Conservation (phyloP, 2,888 invertebrate genomes). For the Drosophila paucipuncta region DNA sequence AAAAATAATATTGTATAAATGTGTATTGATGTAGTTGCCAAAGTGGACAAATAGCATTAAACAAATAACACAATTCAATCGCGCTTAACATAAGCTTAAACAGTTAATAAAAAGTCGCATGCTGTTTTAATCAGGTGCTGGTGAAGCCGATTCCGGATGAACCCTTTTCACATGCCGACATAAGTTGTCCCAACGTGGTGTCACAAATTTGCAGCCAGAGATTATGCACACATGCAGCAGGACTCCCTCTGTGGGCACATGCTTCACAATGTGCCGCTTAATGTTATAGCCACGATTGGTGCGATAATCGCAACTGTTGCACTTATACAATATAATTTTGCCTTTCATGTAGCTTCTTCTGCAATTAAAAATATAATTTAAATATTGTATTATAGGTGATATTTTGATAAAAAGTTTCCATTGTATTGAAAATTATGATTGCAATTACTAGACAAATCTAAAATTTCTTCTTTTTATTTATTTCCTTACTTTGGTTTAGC, state of each 20-base stretch:
- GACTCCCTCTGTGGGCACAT: constrained; percentile 13
- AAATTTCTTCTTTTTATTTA: no score
- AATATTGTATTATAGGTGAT: neutral
- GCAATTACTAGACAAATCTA: neutral
- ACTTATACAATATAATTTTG: constrained; percentile 33
- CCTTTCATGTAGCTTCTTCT: constrained; percentile 28
- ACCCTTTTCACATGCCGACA: constrained; percentile 37
- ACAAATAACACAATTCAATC: neutral
- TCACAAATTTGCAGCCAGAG: constrained; percentile 41
- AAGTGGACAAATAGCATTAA: neutral
- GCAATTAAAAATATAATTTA: neutral
- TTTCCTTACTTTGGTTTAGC: constrained; percentile 33
- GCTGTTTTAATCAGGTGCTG: neutral
- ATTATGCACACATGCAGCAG: constrained; percentile 46
- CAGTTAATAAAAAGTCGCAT: neutral
- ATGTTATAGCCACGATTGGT: constrained; percentile 47
- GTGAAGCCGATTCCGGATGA: constrained; percentile 26
- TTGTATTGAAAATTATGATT: neutral
- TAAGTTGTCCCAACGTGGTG: constrained; percentile 46
- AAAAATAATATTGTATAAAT: neutral
- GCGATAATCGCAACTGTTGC: constrained; percentile 38
- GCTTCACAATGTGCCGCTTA: constrained; percentile 44
- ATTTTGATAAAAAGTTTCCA: neutral
- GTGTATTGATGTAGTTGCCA: neutral
- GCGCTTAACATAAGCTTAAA: neutral